These are phyloP conservation scores for Helarctos malayanus DNA, from an alignment of 2,797 vertebrate species.

Conservation along the genomic window DNA sequence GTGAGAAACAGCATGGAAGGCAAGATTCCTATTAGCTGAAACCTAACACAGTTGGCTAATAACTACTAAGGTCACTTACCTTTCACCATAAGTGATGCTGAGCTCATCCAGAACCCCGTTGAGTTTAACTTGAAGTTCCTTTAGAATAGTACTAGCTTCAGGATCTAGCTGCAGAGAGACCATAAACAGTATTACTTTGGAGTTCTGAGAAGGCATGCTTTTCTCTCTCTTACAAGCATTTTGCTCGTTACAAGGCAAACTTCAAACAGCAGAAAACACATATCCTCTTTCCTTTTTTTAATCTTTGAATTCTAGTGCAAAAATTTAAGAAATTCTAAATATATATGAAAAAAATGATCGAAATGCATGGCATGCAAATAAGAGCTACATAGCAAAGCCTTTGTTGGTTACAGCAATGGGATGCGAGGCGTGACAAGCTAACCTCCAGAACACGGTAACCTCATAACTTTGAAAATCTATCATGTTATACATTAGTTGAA, in stretches of 20 bases:
- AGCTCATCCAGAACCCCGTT: slow-evolving; percentile 96
- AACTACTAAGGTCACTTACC: slow-evolving; percentile 89
- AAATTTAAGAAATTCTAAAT: slow-evolving; percentile 65
- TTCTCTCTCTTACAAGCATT: neutral
- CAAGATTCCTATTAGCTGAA: neutral
- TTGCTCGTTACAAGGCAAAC: neutral
- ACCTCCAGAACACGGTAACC: neutral
- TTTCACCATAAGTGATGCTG: slow-evolving; percentile 94
- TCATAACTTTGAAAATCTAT: neutral
- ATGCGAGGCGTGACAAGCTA: neutral
- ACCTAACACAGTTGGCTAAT: neutral
- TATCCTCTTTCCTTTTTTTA: neutral
- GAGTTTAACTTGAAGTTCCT: slow-evolving; percentile 98
- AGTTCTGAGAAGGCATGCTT: neutral
- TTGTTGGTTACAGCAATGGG: neutral
- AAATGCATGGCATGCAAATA: slow-evolving; percentile 60
- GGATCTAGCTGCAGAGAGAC: slow-evolving; percentile 94
- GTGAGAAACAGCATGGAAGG: neutral
- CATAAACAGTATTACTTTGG: slow-evolving; percentile 47
- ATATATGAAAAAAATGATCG: neutral
- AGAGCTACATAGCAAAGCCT: slow-evolving; percentile 52
- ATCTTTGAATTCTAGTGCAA: slow-evolving; percentile 78
- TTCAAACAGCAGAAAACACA: neutral
- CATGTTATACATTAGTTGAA: neutral
- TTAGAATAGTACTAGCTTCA: slow-evolving; percentile 95